phyloP scores from a whole-genome alignment of 2,113 vertebrate genomes.

The Syngnathus floridae region DNA sequence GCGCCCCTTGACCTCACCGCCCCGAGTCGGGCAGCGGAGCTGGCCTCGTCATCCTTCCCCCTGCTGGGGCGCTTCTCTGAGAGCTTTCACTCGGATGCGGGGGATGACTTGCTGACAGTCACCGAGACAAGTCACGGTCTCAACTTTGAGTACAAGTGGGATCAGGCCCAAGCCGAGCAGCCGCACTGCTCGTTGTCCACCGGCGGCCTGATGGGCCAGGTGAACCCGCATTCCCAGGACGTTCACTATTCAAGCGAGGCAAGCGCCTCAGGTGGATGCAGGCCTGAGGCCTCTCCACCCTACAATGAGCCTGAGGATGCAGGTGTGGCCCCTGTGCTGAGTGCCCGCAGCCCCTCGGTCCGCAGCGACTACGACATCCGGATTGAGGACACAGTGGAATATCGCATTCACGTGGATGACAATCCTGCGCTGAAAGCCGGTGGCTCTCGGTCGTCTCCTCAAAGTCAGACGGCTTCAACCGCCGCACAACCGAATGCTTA shows the following conservation, averaged over 20 bases:
- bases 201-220: slow-evolving; percentile 74
- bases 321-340: slow-evolving; percentile 86
- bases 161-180: slow-evolving; percentile 76
- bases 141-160: slow-evolving; percentile 97
- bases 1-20: slow-evolving; percentile 45
- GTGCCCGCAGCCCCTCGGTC: slow-evolving; percentile 90
- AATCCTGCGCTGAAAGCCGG: slow-evolving; percentile 50
- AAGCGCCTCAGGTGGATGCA: slow-evolving; percentile 50
- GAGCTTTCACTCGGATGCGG: slow-evolving; percentile 80
- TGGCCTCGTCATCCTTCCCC: slow-evolving; percentile 83
- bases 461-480: slow-evolving; percentile 26
- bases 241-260: slow-evolving; percentile 75
- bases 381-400: slow-evolving; percentile 82
- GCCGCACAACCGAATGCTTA: slow-evolving; percentile 50
- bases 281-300: slow-evolving; percentile 71
- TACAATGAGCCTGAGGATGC: slow-evolving; percentile 80
- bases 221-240: slow-evolving; percentile 78
- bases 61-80: slow-evolving; percentile 90
- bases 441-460: slow-evolving; percentile 52
- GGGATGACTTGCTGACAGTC: slow-evolving; percentile 89
- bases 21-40: slow-evolving; percentile 57
- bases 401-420: slow-evolving; percentile 77
- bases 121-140: slow-evolving; percentile 94
- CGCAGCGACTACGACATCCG: slow-evolving; percentile 94
- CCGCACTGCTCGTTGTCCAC: slow-evolving; percentile 72